Percentiles rank a stretch among this genome's conserved stretches.
These are phyloP conservation scores for Drosophila burlai DNA, from an alignment of 1,140 invertebrate genomes.

Conservation along the genomic window DNA sequence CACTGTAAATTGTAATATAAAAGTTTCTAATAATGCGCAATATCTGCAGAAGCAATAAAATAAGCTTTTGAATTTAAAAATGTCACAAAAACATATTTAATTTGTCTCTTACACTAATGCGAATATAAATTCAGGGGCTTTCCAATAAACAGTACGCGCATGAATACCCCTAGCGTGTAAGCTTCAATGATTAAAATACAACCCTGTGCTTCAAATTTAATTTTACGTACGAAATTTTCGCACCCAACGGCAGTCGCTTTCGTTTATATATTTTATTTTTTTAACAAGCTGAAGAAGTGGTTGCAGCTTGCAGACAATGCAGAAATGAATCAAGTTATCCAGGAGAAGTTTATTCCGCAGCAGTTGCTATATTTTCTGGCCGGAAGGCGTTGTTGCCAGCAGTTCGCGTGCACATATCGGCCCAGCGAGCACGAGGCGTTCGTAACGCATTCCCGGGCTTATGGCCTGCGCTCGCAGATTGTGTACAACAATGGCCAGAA, in stretches of 20 bases:
- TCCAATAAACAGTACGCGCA: not conserved
- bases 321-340: conserved; percentile 60
- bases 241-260: conserved; percentile 6
- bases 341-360: conserved; percentile 58
- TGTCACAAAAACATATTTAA: not conserved
- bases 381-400: conserved; percentile 69
- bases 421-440: conserved; percentile 38
- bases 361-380: conserved; percentile 70
- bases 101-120: not conserved
- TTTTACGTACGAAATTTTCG: not conserved
- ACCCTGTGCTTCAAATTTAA: conserved; percentile 22
- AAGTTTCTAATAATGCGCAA: too few relatives aligned
- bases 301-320: not conserved
- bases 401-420: conserved; percentile 63
- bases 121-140: not conserved
- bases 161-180: conserved; percentile 3
- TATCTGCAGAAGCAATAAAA: not conserved
- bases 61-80: not conserved
- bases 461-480: conserved; percentile 49
- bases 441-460: conserved; percentile 13
- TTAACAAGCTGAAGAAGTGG: not conserved
- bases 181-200: conserved; percentile 10
- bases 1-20: too few relatives aligned
- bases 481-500: conserved; percentile 34
- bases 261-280: not conserved